Base-by-base conservation (phyloP, 2,113 vertebrate genomes). In the Archocentrus centrarchus region DNA sequence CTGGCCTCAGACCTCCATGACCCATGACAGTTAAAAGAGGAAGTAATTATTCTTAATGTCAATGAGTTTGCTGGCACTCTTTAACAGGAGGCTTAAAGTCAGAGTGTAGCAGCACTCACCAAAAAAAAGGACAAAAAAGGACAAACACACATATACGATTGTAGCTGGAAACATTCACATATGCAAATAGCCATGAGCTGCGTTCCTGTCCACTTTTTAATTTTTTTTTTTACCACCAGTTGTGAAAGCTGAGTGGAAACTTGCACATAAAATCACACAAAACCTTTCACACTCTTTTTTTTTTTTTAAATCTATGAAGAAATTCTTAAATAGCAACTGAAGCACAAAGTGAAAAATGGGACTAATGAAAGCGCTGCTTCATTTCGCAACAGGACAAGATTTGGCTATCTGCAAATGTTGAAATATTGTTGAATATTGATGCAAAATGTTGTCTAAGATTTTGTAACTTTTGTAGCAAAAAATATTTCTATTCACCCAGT, bases 21-120 rank as follows among this genome's bases (percentile, higher is more conserved):
- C 80, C 86, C 77, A 20, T 47, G 79, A 84, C 77, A 64, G 84
- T 87, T 90, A 78, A 89, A 90, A 86, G 80, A 89, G 81, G 90
- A 91, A 91, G 83, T 86, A 89, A 86, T 93, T 85, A 90, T 77
- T 68, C 75, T 27, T 37, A 79, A 70, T 55, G 81, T 86, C 59
- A 83, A 59, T 22, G 9, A 50, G 68, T 83, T 61, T 61, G 59
- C 24, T 22, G 59, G 44, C 77, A 53, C 86, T 90, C 78, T 30
- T 82, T 39, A 81, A 41, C 53, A 64, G 75, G 35, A 78, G 83
- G 60, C 59, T 24, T 8, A 37, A 75, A 53, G 78, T 58, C 55
- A n/a, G 1, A 60, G 78, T 32, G 80, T 27, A 59, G 32, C 81
- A 81, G 75, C 77, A 80, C 80, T 75, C 80, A 9, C 55, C 18